A percentile compares a stretch with the other conserved stretches of the same genome.
Evolutionary conservation across 2,797 vertebrate genomes (phyloP).

Genomic region (Darevskia nairensis): DNA sequence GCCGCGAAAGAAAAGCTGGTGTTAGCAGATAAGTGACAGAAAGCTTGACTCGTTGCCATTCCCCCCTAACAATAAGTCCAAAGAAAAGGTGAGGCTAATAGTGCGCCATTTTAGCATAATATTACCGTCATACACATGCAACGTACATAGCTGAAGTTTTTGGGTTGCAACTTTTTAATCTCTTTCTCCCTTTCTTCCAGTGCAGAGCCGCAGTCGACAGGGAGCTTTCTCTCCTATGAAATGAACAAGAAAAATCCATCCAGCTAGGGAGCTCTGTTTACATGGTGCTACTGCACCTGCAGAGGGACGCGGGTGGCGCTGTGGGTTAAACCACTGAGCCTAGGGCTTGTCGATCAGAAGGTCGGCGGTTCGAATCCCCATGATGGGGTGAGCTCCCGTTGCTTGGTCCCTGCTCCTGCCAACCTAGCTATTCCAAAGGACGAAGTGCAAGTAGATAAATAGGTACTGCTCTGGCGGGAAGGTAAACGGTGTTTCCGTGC

Average conservation of each 20-base stretch:
- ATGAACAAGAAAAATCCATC: background rate
- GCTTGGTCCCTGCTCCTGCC: too few species aligned
- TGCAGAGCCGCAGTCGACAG: background rate
- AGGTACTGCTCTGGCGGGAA: too few species aligned
- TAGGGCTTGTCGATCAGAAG: too few species aligned
- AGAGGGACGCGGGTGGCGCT: too few species aligned
- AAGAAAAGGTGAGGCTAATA: constrained; percentile 48
- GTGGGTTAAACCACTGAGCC: too few species aligned
- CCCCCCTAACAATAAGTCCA: constrained; percentile 52
- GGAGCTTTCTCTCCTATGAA: background rate
- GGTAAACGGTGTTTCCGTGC: too few species aligned
- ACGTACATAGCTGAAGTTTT: background rate
- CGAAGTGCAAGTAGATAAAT: too few species aligned
- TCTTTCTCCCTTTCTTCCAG: background rate
- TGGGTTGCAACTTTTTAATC: background rate
- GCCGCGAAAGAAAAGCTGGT: constrained; percentile 46
- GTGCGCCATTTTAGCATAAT: constrained; percentile 16
- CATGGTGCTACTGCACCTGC: background rate
- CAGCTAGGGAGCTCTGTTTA: background rate
- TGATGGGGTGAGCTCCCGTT: too few species aligned
- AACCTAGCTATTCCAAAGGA: too few species aligned
- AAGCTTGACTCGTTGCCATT: constrained; percentile 59
- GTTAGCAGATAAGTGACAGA: constrained; percentile 64
- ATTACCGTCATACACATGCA: background rate
- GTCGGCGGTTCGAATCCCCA: too few species aligned